Evolutionary conservation across 2,797 vertebrate species (phyloP).

Genomic region (Brachyrhaphis roseni): DNA sequence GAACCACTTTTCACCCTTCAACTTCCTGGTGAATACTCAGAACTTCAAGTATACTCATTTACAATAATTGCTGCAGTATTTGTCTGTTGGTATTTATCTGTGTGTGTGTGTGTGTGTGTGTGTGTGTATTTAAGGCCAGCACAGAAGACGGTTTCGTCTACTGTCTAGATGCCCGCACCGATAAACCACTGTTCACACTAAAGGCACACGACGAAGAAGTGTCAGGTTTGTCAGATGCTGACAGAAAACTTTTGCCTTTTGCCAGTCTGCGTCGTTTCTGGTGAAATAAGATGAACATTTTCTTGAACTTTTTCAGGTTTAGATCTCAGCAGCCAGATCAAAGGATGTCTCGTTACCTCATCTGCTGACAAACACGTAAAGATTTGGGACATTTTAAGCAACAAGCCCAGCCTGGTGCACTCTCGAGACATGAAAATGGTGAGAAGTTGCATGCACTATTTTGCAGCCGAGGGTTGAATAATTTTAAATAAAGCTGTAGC

Average conservation of each 20-base stretch:
- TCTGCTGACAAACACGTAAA: conserved; percentile 95
- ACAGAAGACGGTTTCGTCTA: conserved; percentile 98
- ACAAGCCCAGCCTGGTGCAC: conserved; percentile 92
- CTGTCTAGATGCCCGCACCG: conserved; percentile 93
- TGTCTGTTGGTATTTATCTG: neutral
- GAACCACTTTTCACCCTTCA: conserved; percentile 95
- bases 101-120: conserved; percentile 46
- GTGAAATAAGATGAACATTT: no score
- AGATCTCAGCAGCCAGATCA: conserved; percentile 94
- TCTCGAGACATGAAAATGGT: conserved; percentile 99
- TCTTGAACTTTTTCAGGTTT: conserved; percentile 80
- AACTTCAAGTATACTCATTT: neutral
- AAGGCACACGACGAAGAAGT: conserved; percentile 94
- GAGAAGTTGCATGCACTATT: conserved; percentile 25
- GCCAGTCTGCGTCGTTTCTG: neutral
- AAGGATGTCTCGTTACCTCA: conserved; percentile 93
- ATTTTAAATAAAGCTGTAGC: neutral
- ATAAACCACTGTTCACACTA: conserved; percentile 94
- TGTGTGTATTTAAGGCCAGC: conserved; percentile 84
- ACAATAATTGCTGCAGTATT: neutral
- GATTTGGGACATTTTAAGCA: conserved; percentile 94
- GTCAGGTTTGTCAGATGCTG: conserved; percentile 81
- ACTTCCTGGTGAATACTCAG: conserved; percentile 87
- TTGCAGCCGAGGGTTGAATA: neutral
- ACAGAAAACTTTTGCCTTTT: neutral